A percentile compares a stretch with the other conserved stretches of the same genome.
These are phyloP conservation scores for Etheostoma nigrum DNA, from an alignment of 2,797 vertebrate species.

Conservation along the genomic window DNA sequence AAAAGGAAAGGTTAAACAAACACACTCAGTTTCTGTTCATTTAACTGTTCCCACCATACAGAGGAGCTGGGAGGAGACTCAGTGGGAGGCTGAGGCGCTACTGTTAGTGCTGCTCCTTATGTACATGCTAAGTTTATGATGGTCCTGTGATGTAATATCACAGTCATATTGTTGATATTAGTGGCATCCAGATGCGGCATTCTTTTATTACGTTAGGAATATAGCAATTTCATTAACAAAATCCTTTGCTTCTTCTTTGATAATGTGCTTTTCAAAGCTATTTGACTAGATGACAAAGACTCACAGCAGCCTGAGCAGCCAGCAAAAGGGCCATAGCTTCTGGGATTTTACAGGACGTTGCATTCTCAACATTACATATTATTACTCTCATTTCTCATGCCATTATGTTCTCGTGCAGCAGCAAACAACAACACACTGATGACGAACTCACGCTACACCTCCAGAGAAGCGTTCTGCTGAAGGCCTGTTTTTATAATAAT, in stretches of 20 bases:
- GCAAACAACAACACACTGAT: background rate
- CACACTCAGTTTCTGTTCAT: background rate
- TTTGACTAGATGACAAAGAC: background rate
- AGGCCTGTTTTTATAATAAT: background rate
- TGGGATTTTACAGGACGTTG: background rate
- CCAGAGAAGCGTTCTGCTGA: background rate
- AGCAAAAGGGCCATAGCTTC: background rate
- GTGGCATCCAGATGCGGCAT: too few species aligned
- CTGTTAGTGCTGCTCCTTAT: background rate
- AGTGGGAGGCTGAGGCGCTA: too few species aligned
- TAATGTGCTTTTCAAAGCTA: background rate
- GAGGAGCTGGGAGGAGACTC: background rate
- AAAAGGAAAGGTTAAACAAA: background rate
- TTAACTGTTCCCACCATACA: background rate
- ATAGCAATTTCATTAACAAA: background rate
- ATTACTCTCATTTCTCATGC: background rate
- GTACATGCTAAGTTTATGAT: background rate
- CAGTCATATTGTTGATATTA: background rate
- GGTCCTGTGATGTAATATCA: background rate
- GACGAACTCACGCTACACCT: background rate
- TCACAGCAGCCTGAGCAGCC: background rate
- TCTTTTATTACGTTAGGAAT: too few species aligned
- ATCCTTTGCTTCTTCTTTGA: background rate
- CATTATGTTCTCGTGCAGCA: background rate
- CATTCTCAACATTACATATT: background rate